These are phyloP conservation scores for Pantala flavescens DNA, from an alignment of 1,140 invertebrate genomes.

Conservation along the genomic window DNA sequence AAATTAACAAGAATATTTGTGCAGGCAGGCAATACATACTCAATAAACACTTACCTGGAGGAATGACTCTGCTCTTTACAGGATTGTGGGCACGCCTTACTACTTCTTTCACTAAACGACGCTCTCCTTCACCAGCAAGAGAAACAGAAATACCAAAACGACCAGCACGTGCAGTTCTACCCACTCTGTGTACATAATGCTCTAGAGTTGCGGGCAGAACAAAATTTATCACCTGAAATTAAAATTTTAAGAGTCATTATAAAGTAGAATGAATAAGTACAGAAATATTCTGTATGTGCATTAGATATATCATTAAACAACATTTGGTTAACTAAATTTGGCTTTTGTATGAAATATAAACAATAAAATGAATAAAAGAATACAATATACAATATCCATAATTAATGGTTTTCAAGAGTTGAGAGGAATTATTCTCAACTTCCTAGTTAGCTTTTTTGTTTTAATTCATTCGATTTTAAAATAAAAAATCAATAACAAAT, in stretches of 20 bases:
- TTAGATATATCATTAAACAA: too few relatives aligned
- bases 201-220: conserved; percentile 87
- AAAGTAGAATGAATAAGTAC: too few relatives aligned
- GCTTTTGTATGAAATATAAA: too few relatives aligned
- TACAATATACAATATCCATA: too few relatives aligned
- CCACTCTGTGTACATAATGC: conserved; percentile 93
- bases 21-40: neutral
- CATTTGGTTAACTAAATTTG: too few relatives aligned
- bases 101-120: conserved; percentile 82
- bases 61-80: conserved; percentile 78
- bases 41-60: conserved; percentile 42
- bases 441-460: neutral
- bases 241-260: neutral
- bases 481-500: too few relatives aligned
- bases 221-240: conserved; percentile 75
- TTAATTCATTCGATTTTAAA: too few relatives aligned
- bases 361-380: too few relatives aligned
- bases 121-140: conserved; percentile 83
- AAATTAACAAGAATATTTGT: neutral
- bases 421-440: neutral
- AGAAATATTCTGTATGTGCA: too few relatives aligned
- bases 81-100: conserved; percentile 76
- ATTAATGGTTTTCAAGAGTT: neutral
- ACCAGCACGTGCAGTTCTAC: conserved; percentile 89
- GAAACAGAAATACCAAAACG: conserved; percentile 82